Percentiles rank a stretch among this genome's conserved stretches.
Evolutionary conservation across 2,797 vertebrate genomes (phyloP).

Genomic region (Helarctos malayanus): DNA sequence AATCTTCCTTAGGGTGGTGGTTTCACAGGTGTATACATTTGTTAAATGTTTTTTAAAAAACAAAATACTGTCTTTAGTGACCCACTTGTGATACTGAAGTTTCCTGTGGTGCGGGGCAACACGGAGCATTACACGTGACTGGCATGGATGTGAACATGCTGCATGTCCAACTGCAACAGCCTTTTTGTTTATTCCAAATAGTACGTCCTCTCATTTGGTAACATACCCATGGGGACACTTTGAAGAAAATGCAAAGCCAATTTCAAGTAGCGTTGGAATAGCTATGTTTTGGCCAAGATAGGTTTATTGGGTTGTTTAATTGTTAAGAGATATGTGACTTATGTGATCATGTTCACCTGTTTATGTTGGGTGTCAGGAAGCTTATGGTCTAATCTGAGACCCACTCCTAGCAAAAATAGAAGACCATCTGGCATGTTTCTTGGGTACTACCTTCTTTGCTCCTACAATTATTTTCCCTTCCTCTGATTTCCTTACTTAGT

Average conservation of each 20-base stretch:
- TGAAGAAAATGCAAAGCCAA: not conserved
- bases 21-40: slow-evolving; percentile 1
- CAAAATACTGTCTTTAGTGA: not conserved
- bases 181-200: slow-evolving; percentile 22
- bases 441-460: not conserved
- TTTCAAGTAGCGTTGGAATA: slow-evolving; percentile 4
- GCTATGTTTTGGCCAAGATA: not conserved
- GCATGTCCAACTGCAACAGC: not conserved
- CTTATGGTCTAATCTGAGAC: not conserved
- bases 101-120: not conserved
- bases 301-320: not conserved
- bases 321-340: not conserved
- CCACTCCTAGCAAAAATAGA: not conserved
- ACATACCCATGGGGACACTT: not conserved
- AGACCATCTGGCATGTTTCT: not conserved
- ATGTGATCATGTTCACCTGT: not conserved
- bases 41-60: not conserved
- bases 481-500: slow-evolving; percentile 14
- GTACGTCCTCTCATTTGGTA: not conserved
- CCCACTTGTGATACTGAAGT: not conserved
- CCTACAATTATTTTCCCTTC: slow-evolving; percentile 52
- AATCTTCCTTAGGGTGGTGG: not conserved
- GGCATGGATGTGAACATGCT: not conserved
- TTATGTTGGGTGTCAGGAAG: not conserved
- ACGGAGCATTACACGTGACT: not conserved